Evolutionary conservation across 2,797 vertebrate genomes (phyloP).

Genomic region (Crypturellus tataupa): DNA sequence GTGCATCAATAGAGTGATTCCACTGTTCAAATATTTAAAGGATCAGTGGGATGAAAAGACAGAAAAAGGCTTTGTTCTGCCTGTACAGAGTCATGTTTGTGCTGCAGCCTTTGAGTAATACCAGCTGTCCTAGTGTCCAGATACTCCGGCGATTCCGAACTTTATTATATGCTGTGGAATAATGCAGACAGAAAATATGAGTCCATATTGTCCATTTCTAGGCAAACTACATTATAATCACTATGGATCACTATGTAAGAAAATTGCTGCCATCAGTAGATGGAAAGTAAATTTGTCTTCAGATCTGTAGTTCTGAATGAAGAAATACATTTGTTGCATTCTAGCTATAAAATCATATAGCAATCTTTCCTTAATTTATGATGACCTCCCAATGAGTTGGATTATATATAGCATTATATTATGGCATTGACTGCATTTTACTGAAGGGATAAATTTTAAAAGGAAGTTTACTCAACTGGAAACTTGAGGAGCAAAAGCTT

Average conservation of each 20-base stretch:
- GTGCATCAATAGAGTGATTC: conserved; percentile 40
- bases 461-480: not conserved
- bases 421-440: not conserved
- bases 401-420: not conserved
- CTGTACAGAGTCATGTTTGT: conserved; percentile 18
- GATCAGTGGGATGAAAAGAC: conserved; percentile 21
- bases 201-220: not conserved
- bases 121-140: not conserved
- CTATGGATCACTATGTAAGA: not conserved
- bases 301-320: not conserved
- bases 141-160: not conserved
- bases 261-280: not conserved
- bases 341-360: not conserved
- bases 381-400: not conserved
- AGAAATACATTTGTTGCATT: not conserved
- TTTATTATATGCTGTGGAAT: not conserved
- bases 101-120: not conserved
- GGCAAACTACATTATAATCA: not conserved
- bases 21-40: conserved; percentile 48
- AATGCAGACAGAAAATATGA: not conserved
- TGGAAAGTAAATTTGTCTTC: not conserved
- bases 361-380: not conserved
- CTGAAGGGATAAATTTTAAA: not conserved
- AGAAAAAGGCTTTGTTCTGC: conserved; percentile 25
- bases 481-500: not conserved